Evolutionary conservation across 2,888 invertebrate genomes (phyloP).

Genomic region (Panopea generosa): DNA sequence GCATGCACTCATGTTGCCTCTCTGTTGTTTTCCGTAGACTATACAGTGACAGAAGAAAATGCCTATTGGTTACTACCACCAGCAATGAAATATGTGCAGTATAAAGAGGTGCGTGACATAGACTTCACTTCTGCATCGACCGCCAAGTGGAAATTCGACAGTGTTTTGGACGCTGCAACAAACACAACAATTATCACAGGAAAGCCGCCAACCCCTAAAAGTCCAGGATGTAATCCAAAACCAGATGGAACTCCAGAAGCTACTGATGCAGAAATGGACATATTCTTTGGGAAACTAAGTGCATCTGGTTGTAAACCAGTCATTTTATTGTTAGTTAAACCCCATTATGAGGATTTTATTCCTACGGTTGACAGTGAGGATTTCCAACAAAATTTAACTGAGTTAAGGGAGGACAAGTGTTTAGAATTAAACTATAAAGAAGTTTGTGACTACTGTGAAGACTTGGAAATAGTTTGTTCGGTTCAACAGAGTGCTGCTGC

Average conservation of each 20-base stretch:
- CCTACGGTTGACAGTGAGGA: conserved; percentile 1
- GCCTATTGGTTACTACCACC: conserved; percentile 61
- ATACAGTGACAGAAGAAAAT: conserved; percentile 49
- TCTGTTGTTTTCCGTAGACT: conserved; percentile 55
- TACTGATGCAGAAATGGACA: conserved; percentile 18
- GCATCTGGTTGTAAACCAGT: no score
- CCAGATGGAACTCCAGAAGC: conserved; percentile 2
- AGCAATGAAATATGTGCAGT: conserved; percentile 8
- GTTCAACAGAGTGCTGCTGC: no score
- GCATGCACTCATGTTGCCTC: no score
- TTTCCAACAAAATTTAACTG: conserved; percentile 12
- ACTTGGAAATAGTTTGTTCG: no score
- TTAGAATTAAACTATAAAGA: no score
- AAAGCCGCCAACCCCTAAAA: no score
- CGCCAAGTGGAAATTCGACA: conserved; percentile 90
- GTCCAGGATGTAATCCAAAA: not conserved
- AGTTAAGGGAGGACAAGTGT: no score
- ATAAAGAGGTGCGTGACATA: conserved; percentile 25
- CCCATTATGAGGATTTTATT: conserved; percentile 16
- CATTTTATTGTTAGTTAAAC: conserved; percentile 15
- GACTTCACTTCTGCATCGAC: conserved; percentile 34
- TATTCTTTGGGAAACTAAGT: no score
- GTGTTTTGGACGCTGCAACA: conserved; percentile 85
- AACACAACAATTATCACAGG: not conserved
- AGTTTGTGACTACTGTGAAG: conserved; percentile 14